Evolutionary conservation across 2,113 vertebrate species (phyloP), one percentile per base, ranked within the genome.

Genomic region (Siniperca knerii): DNA sequence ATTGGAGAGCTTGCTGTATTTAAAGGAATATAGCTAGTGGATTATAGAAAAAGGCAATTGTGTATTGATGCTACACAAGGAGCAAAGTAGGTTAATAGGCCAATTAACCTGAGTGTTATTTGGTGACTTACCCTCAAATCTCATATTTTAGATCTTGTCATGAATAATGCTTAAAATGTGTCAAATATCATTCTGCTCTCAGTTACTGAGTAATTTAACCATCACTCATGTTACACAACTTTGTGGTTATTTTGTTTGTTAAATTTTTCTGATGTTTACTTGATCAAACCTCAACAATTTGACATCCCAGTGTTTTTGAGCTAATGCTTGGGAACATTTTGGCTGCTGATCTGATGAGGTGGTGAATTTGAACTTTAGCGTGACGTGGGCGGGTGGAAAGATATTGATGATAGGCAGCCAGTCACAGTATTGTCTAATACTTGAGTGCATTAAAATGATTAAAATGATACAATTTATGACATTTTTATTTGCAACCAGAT

Each of bases 401-500:
- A 62, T 50, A 33, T 0, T 33, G 3, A 21, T 44, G 23, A 71
- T 6, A 12, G 40, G 37, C 13, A 1, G 11, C n/a, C n/a, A 52
- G 21, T 55, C 20, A 76, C 58, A 74, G 9, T 16, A n/a, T 29
- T 25, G 20, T 76, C 1, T 16, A 20, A 40, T 21, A 16, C 5
- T 18, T 42, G 20, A 62, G 15, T 21, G 40, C 8, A 33, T 61
- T 48, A 1, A 62, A 37, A 46, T 18, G 0, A n/a, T 18, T 50
- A 44, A 54, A 68, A 35, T 25, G 29, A 60, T 18, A 18, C 6
- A 61, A 11, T 58, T 72, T 35, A 21, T 52, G 46, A 74, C 35
- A 62, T 29, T 60, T 78, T 64, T 55, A 58, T 29, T n/a, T 77
- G 69, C 25, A 50, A 64, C 10, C 52, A 71, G 35, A 58, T 75